A percentile compares a stretch with the other conserved stretches of the same genome.
Evolutionary conservation across 2,797 vertebrate species (phyloP).

Genomic region (Merluccius polli): DNA sequence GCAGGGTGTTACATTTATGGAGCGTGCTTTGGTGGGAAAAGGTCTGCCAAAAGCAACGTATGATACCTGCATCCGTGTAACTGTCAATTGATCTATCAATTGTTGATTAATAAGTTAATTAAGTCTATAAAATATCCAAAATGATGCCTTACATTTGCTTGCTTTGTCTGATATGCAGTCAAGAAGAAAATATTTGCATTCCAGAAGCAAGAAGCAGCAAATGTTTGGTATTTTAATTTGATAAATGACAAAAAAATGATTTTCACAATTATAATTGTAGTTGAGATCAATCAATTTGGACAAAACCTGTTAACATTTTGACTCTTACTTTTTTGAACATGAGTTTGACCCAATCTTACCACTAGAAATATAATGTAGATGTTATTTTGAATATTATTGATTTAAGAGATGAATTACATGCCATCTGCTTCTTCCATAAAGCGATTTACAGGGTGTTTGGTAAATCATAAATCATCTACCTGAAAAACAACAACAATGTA

Average conservation of each 20-base stretch:
- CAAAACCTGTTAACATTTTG: neutral
- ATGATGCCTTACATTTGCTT: neutral
- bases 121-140: neutral
- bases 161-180: neutral
- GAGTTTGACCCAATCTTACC: neutral
- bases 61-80: neutral
- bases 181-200: neutral
- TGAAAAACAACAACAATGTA: constrained; percentile 30
- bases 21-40: neutral
- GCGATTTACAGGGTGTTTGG: constrained; percentile 46
- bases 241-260: neutral
- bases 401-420: neutral
- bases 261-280: neutral
- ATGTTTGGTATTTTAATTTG: neutral
- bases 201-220: neutral
- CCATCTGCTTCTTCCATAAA: constrained; percentile 3
- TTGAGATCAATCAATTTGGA: constrained; percentile 1
- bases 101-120: neutral
- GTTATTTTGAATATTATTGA: neutral
- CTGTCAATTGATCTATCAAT: neutral
- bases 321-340: neutral
- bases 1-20: neutral
- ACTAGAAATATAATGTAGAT: neutral
- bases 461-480: constrained; percentile 47
- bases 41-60: neutral